Evolutionary conservation across 2,797 vertebrate species (phyloP).

Genomic region (Todus mexicanus): DNA sequence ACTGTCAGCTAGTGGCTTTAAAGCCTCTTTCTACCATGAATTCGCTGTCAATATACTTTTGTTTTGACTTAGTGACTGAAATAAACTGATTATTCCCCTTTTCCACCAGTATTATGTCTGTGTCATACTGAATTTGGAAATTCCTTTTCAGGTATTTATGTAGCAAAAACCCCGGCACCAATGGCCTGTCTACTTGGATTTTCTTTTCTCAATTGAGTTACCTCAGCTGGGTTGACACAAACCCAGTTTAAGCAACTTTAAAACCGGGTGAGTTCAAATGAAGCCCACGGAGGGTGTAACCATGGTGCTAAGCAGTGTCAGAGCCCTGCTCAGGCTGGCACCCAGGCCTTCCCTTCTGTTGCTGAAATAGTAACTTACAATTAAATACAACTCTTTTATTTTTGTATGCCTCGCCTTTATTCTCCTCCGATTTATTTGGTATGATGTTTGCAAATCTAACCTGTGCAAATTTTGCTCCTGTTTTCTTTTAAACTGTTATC

Average conservation of each 20-base stretch:
- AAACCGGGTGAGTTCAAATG: background rate
- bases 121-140: slow-evolving; percentile 55
- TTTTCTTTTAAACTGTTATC: background rate
- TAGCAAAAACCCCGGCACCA: slow-evolving; percentile 25
- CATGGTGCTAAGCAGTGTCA: background rate
- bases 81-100: slow-evolving; percentile 59
- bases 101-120: slow-evolving; percentile 50
- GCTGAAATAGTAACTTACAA: background rate
- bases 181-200: slow-evolving; percentile 42
- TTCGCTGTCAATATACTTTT: slow-evolving; percentile 49
- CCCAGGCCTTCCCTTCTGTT: background rate
- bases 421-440: background rate
- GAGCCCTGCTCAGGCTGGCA: background rate
- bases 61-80: slow-evolving; percentile 56
- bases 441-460: background rate
- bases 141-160: slow-evolving; percentile 59
- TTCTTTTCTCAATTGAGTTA: slow-evolving; percentile 22
- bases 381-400: background rate
- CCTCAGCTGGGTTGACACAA: slow-evolving; percentile 44
- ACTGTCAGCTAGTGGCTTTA: background rate
- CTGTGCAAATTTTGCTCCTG: background rate
- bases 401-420: background rate
- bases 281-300: background rate
- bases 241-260: slow-evolving; percentile 28
- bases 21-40: background rate